phyloP scores from a whole-genome alignment of 2,113 vertebrate species.

The Tor tambroides region DNA sequence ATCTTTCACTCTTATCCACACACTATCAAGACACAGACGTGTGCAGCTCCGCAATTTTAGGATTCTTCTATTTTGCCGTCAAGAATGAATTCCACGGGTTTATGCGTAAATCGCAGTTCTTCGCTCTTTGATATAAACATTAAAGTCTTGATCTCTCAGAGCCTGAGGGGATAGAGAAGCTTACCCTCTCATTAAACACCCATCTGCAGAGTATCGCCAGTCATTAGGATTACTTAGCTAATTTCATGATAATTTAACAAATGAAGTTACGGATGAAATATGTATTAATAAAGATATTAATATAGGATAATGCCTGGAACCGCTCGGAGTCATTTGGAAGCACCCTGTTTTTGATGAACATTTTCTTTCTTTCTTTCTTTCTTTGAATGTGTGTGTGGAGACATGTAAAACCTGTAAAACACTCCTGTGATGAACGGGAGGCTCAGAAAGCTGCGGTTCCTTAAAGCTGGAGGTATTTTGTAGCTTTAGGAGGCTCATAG shows the following conservation, averaged over 20 bases:
- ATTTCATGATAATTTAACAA: constrained; percentile 43
- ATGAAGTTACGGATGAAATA: constrained; percentile 20
- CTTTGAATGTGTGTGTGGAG: constrained; percentile 10
- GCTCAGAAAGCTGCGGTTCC: constrained; percentile 31
- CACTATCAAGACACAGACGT: neutral
- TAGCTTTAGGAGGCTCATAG: constrained; percentile 31
- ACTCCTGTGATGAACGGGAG: constrained; percentile 26
- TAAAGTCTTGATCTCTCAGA: constrained; percentile 47
- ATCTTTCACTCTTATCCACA: constrained; percentile 14
- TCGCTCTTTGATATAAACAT: constrained; percentile 47
- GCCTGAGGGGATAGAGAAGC: constrained; percentile 29
- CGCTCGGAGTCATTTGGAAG: neutral
- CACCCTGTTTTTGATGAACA: neutral
- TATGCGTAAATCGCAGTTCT: constrained; percentile 7
- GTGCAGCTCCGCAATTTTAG: neutral
- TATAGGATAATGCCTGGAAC: neutral
- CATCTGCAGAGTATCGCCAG: constrained; percentile 19
- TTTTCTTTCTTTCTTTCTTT: constrained; percentile 11
- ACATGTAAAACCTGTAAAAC: constrained; percentile 18
- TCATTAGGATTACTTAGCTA: constrained; percentile 40
- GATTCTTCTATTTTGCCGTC: neutral
- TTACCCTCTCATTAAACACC: constrained; percentile 43
- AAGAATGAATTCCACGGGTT: constrained; percentile 17
- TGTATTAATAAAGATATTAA: constrained; percentile 3
- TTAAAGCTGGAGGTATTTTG: constrained; percentile 45